A percentile compares a stretch with the other conserved stretches of the same genome.
phyloP scores from a whole-genome alignment of 2,797 vertebrate genomes.

The Tapera naevia region DNA sequence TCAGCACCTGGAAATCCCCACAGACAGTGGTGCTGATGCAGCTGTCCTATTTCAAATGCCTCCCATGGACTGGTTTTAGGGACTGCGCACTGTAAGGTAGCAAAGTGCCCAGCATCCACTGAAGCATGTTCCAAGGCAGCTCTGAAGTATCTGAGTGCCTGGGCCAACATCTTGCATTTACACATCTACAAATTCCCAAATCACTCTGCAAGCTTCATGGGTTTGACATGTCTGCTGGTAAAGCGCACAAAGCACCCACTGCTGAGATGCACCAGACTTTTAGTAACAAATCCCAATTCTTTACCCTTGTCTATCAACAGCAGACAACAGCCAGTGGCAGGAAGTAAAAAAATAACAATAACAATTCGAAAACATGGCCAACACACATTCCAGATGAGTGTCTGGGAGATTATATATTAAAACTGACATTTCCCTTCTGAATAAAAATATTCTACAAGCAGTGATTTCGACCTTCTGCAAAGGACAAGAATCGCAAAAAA shows the following conservation, averaged over 20 bases:
- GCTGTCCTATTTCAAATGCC: neutral
- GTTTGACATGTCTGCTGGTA: neutral
- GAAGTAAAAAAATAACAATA: neutral
- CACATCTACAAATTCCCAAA: neutral
- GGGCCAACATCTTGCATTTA: neutral
- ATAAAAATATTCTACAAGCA: neutral
- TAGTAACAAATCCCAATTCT: neutral
- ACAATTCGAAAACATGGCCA: neutral
- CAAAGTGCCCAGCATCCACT: neutral
- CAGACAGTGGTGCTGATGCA: fast-evolving
- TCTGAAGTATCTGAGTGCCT: neutral
- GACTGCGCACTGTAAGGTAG: neutral
- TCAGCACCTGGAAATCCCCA: neutral
- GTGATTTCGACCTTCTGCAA: neutral
- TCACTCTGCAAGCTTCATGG: neutral
- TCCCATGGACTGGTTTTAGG: fast-evolving
- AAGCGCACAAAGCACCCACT: neutral
- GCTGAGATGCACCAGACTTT: neutral
- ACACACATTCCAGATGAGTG: neutral
- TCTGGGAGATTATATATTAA: neutral
- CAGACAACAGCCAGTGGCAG: neutral
- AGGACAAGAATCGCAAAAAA: neutral
- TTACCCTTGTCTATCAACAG: neutral
- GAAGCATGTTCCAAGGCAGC: neutral
- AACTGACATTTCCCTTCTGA: neutral